Conservation (phyloP, 2,888 invertebrate genomes). For the Hymenopus coronatus region DNA sequence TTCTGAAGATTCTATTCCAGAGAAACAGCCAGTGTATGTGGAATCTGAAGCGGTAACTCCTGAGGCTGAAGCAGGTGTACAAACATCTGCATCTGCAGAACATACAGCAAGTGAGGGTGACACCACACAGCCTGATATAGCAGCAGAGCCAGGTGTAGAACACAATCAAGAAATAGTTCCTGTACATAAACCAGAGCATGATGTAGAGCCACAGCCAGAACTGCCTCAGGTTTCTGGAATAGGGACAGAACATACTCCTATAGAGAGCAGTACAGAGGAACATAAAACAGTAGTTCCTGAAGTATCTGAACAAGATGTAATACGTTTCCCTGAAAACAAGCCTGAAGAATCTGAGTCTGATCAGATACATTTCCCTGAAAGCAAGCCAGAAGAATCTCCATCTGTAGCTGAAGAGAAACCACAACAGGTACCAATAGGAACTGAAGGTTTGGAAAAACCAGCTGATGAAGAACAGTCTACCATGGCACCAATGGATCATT, state of each 20-base stretch:
- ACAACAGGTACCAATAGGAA: slow-evolving; percentile 18
- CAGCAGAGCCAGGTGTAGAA: background rate
- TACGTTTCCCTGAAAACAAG: background rate
- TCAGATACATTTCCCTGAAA: background rate
- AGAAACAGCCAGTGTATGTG: background rate
- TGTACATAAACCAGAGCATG: background rate
- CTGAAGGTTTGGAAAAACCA: background rate
- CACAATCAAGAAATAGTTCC: background rate
- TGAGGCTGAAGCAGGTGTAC: no score
- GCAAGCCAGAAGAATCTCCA: background rate
- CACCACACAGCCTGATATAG: background rate
- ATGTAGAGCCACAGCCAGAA: slow-evolving; percentile 8
- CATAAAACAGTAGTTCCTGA: background rate
- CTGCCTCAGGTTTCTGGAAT: background rate
- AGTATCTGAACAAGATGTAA: background rate
- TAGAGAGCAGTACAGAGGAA: background rate
- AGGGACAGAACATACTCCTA: background rate
- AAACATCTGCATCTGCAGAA: background rate
- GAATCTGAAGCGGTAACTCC: background rate
- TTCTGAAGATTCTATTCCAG: background rate
- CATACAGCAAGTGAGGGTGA: background rate
- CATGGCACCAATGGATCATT: background rate
- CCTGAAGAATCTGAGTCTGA: background rate
- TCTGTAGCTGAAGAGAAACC: slow-evolving; percentile 6
- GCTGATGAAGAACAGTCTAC: background rate